Conservation (phyloP, 2,888 invertebrate species). For the Nysson spinosus region DNA sequence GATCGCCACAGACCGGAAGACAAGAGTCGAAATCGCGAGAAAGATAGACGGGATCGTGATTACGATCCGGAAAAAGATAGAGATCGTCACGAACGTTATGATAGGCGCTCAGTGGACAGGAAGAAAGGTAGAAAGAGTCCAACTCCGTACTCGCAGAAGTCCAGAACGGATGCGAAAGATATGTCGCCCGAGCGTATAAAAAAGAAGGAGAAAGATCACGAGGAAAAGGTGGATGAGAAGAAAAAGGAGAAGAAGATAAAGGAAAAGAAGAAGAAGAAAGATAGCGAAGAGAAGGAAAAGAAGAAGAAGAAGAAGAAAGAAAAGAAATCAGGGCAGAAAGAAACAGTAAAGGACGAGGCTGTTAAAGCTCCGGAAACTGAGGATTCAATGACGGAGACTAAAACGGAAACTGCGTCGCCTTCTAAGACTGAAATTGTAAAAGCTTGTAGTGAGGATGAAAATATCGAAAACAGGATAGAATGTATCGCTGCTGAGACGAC, state of each 20-base stretch:
- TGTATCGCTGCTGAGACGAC: conserved; percentile 36
- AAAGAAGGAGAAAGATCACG: conserved; percentile 81
- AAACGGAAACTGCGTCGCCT: conserved; percentile 55
- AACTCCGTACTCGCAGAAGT: conserved; percentile 69
- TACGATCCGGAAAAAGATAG: conserved; percentile 74
- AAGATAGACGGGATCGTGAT: conserved; percentile 69
- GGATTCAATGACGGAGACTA: conserved; percentile 59
- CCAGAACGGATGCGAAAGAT: conserved; percentile 76
- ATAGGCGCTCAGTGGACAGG: conserved; percentile 68
- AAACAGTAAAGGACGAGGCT: conserved; percentile 58
- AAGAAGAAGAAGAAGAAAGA: conserved; percentile 78
- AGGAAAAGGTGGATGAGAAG: conserved; percentile 72
- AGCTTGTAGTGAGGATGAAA: conserved; percentile 35
- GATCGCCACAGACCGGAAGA: conserved; percentile 72
- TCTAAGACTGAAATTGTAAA: conserved; percentile 55
- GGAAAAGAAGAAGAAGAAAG: conserved; percentile 77
- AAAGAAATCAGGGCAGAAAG: conserved; percentile 72
- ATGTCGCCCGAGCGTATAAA: conserved; percentile 75
- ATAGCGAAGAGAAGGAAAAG: conserved; percentile 80
- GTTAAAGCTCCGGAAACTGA: conserved; percentile 56
- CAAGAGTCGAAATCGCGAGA: conserved; percentile 77
- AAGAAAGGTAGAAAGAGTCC: conserved; percentile 75
- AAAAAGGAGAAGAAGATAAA: conserved; percentile 79
- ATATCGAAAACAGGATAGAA: conserved; percentile 47
- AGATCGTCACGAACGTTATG: conserved; percentile 77